Base-by-base conservation (phyloP, 2,888 invertebrate genomes). In the Drosophila vallismaia region DNA sequence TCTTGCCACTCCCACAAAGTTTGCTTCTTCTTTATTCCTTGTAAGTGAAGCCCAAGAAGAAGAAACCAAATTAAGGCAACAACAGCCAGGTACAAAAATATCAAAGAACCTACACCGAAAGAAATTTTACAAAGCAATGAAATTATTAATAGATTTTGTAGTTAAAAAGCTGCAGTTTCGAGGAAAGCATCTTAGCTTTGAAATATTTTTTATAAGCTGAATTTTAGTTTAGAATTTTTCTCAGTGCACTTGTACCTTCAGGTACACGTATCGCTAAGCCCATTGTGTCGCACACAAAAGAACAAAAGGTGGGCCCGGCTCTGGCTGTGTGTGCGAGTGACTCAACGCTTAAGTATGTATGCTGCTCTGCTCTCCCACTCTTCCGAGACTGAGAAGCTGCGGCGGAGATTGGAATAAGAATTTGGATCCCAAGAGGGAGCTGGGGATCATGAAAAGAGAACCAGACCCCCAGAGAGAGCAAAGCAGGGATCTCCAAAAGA, bases 281-380 rank as follows among this genome's bases (percentile, higher is more conserved):
- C 74, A 85, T 86, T 81, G 81, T 71, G 69, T 72, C 82, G 71
- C 71, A 76, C 70, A 84, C 74, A 75, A 78, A 77, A 81, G 69
- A 87, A 87, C 76, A 85, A 85, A 85, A 76, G 86, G 72, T 82
- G 74, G 74, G 48, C 55, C 31, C n/a, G 36, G 40, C 49, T 12
- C 14, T 64, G 26, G 7, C 12, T n/a, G 45, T 57, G 45, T 63
- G 31, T 63, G 10, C 12, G 10, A 45, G 74, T 82, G 88, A 82
- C 83, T 87, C 81, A 82, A 74, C 72, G 74, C 40, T 57, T 62
- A 85, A 57, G 59, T 63, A 87, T 87, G 80, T 71, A 31, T 31
- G 40, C 50, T 38, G 49, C 42, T 31, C 45, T 55, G 36, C n/a
- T 38, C 44, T 53, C 53, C 28, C 53, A 48, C 26, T 46, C 36